Conservation (phyloP, 2,888 invertebrate genomes). For the Platycheirus rosarum region DNA sequence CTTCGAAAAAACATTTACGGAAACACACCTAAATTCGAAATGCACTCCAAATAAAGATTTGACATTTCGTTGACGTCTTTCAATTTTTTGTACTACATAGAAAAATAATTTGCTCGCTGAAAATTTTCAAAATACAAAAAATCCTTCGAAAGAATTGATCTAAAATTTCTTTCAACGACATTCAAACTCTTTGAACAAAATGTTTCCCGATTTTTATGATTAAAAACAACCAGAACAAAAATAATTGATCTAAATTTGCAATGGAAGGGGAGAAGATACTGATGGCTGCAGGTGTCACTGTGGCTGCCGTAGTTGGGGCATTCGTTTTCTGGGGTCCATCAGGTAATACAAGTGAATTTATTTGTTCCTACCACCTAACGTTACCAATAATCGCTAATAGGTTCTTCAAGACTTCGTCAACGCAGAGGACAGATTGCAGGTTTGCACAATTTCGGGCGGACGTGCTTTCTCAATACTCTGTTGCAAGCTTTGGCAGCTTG, state of each 20-base stretch:
- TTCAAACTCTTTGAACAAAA: constrained; percentile 34
- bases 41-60: constrained; percentile 48
- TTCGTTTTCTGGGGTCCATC: constrained; percentile 90
- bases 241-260: constrained; percentile 31
- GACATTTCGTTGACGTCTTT: constrained; percentile 53
- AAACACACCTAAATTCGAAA: constrained; percentile 48
- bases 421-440: constrained; percentile 91
- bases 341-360: constrained; percentile 76
- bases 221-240: constrained; percentile 29
- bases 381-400: constrained; percentile 68
- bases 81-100: constrained; percentile 33
- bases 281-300: constrained; percentile 90
- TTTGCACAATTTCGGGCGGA: constrained; percentile 94
- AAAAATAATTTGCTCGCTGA: constrained; percentile 41
- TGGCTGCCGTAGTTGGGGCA: constrained; percentile 90
- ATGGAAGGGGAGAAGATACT: constrained; percentile 88
- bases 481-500: constrained; percentile 95
- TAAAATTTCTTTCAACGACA: no score
- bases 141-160: no score
- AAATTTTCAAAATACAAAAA: constrained; percentile 48
- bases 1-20: no score
- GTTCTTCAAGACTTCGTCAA: constrained; percentile 84
- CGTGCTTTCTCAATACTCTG: constrained; percentile 96
- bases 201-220: constrained; percentile 35
- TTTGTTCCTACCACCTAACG: constrained; percentile 2